Conservation (phyloP, 2,797 vertebrate genomes). For the Darevskia mixta region DNA sequence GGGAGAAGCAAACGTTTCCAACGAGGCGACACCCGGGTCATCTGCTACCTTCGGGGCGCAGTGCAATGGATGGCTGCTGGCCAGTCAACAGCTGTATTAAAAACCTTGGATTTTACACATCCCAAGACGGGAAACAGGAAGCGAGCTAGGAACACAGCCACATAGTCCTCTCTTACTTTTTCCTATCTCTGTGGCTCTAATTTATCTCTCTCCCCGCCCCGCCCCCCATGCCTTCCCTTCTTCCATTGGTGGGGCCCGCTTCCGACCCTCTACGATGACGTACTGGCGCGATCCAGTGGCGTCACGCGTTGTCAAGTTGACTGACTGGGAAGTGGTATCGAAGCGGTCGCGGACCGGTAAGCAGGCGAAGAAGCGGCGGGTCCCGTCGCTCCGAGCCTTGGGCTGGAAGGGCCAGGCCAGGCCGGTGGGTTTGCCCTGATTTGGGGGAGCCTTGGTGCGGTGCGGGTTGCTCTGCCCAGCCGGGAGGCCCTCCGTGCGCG, state of each 20-base stretch:
- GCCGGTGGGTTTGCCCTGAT: neutral
- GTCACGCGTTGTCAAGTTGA: conserved; percentile 5
- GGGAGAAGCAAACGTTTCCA: no score
- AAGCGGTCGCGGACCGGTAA: neutral
- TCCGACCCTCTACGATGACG: neutral
- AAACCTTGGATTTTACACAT: no score
- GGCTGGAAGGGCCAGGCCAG: neutral
- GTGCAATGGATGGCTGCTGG: no score
- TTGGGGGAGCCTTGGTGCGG: neutral
- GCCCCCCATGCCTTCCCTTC: neutral
- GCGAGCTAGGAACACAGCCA: no score
- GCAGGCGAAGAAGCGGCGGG: neutral
- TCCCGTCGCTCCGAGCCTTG: neutral
- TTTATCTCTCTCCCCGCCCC: neutral
- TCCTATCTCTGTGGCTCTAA: neutral
- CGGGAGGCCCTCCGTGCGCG: neutral
- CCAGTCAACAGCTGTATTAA: no score
- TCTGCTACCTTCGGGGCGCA: no score
- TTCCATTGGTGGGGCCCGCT: no score
- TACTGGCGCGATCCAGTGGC: accelerated
- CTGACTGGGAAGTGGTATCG: neutral
- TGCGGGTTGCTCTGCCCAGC: neutral
- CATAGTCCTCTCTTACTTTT: neutral
- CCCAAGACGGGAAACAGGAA: no score
- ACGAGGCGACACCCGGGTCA: no score